These are phyloP conservation scores for Spheniscus mendiculus DNA, from an alignment of 2,113 vertebrate genomes.

Conservation along the genomic window DNA sequence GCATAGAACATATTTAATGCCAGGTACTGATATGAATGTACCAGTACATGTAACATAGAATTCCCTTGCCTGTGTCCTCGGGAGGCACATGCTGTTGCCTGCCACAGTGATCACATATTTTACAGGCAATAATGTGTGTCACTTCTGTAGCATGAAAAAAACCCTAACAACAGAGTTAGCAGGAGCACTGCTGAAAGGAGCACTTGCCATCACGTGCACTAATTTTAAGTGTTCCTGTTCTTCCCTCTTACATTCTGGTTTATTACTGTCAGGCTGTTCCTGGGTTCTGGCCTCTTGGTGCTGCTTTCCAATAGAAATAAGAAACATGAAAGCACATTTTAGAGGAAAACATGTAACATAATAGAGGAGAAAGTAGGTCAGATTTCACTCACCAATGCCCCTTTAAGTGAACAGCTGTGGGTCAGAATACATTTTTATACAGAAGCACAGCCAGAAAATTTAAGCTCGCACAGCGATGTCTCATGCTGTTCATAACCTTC, in stretches of 20 bases:
- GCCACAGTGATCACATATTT: neutral
- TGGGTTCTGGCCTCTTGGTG: neutral
- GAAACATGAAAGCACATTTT: constrained; percentile 10
- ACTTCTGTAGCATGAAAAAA: neutral
- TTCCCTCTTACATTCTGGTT: neutral
- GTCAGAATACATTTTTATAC: neutral
- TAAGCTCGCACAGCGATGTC: neutral
- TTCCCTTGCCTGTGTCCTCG: neutral
- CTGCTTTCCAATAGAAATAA: neutral
- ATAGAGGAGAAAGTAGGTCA: constrained; percentile 41
- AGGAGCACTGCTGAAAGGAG: neutral
- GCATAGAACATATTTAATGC: neutral
- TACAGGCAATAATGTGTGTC: neutral
- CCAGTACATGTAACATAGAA: neutral
- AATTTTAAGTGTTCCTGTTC: neutral
- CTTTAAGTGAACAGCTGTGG: constrained; percentile 19
- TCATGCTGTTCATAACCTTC: neutral
- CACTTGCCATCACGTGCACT: neutral
- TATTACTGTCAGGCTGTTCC: neutral
- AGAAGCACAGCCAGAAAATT: neutral
- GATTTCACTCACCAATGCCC: neutral
- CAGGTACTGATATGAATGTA: neutral
- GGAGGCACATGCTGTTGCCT: neutral
- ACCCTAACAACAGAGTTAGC: neutral
- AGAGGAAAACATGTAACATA: constrained; percentile 5